phyloP scores from a whole-genome alignment of 1,140 invertebrate species.

The Campoletis sonorensis region DNA sequence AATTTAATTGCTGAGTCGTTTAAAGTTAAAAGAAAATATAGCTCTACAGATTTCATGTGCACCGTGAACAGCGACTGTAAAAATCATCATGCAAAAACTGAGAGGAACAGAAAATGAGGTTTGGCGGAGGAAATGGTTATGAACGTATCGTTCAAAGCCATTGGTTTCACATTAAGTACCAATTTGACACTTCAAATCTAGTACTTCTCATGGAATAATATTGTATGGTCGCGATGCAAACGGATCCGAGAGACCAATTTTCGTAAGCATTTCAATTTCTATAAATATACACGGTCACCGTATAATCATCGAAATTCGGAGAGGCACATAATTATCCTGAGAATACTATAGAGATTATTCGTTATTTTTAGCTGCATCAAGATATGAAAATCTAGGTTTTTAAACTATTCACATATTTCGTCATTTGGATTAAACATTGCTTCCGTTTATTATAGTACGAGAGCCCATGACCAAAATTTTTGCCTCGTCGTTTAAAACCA shows the following conservation, averaged over 20 bases:
- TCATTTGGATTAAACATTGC: too few relatives aligned
- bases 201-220: background rate
- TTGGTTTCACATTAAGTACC: background rate
- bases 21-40: slow-evolving; percentile 1
- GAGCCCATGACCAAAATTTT: too few relatives aligned
- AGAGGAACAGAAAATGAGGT: background rate
- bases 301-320: too few relatives aligned
- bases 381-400: too few relatives aligned
- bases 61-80: background rate
- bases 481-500: too few relatives aligned
- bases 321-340: too few relatives aligned
- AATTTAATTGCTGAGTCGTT: slow-evolving; percentile 36
- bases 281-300: background rate
- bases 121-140: background rate
- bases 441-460: too few relatives aligned
- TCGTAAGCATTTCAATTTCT: background rate
- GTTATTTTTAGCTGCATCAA: too few relatives aligned
- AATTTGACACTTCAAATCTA: slow-evolving; percentile 4
- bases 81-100: background rate
- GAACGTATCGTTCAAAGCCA: background rate
- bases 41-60: background rate
- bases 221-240: too few relatives aligned
- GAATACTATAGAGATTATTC: too few relatives aligned
- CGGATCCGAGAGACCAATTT: slow-evolving; percentile 13
- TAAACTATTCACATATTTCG: too few relatives aligned